Evolutionary conservation across 2,113 vertebrate species (phyloP), one percentile per base, ranked within the genome.

Genomic region (Saimiri boliviensis): DNA sequence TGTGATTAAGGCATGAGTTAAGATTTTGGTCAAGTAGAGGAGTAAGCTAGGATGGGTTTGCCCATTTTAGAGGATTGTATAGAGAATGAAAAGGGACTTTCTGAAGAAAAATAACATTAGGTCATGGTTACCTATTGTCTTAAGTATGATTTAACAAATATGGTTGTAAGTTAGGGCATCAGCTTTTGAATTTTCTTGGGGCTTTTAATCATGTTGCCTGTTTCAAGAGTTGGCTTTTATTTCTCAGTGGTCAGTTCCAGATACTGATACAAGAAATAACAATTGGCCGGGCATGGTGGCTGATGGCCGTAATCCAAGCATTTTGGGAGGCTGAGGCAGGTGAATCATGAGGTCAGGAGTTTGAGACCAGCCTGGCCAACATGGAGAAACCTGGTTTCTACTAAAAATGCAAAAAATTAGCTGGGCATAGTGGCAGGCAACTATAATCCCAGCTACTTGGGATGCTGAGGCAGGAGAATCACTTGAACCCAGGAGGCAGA

Each of bases 1-100:
- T 91, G 85, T 97, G 96, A 94, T 83, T 98, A 97, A 96, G 83
- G 11, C 56, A 30, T 76, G 47, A 87, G 80, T 86, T 83, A 85
- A 93, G 89, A 73, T 91, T 95, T 94, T 4, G 5, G 16, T 87
- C 68, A 89, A 92, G 89, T 54, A 79, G 37, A 27, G 16, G 84
- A 79, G 52, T 94, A 45, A 94, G 76, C 70, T 42, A 58, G 32
- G 77, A 35, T 71, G 76, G 49, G 23, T 84, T 93, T 94, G 42
- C 63, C 79, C 35, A 9, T 86, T 94, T 82, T 45, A 82, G 84
- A 94, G 68, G 21, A 68, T 27, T 42, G 58, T 42, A 10, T 5
- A 76, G 37, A 76, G 86, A 84, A 83, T 21, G 79, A 86, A 89
- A 91, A 86, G 70, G 86, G 79, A 95, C 25, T 96, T 94, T 91